phyloP scores from a whole-genome alignment of 2,888 invertebrate species.

The Yponomeuta cagnagella region DNA sequence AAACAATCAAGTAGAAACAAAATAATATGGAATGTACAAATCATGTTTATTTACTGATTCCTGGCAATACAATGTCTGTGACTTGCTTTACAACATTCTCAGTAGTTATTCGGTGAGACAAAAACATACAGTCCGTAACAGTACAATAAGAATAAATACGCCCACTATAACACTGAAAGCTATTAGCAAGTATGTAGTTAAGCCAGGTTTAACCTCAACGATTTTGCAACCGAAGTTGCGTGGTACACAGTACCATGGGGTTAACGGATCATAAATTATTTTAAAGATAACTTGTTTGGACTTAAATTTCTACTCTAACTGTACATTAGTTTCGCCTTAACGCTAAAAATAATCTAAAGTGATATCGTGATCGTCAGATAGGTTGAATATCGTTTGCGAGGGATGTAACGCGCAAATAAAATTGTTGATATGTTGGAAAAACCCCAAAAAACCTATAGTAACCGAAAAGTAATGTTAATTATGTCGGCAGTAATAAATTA shows the following conservation, averaged over 20 bases:
- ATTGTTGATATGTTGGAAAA: conserved; percentile 58
- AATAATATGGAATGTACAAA: conserved; percentile 89
- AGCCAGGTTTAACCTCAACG: conserved; percentile 63
- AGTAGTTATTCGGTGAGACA: conserved; percentile 41
- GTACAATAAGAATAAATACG: conserved; percentile 51
- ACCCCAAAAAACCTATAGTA: conserved; percentile 44
- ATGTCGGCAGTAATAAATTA: conserved; percentile 50
- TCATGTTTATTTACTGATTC: conserved; percentile 82
- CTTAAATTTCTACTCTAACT: conserved; percentile 77
- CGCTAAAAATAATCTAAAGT: conserved; percentile 74
- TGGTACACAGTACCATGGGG: conserved; percentile 66
- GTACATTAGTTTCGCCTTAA: conserved; percentile 78
- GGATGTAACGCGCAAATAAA: conserved; percentile 58
- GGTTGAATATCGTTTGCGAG: conserved; percentile 45
- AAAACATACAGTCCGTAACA: conserved; percentile 40
- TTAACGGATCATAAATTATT: conserved; percentile 67
- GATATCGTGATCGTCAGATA: conserved; percentile 71
- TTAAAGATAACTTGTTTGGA: conserved; percentile 68
- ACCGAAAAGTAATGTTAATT: conserved; percentile 47
- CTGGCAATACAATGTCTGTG: conserved; percentile 75
- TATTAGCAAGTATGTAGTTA: conserved; percentile 38
- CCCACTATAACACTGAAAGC: conserved; percentile 67
- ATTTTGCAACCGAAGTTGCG: conserved; percentile 42
- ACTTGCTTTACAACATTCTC: conserved; percentile 47
- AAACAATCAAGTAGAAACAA: conserved; percentile 76